Conservation (phyloP, 2,888 invertebrate genomes). For the Erannis defoliaria region DNA sequence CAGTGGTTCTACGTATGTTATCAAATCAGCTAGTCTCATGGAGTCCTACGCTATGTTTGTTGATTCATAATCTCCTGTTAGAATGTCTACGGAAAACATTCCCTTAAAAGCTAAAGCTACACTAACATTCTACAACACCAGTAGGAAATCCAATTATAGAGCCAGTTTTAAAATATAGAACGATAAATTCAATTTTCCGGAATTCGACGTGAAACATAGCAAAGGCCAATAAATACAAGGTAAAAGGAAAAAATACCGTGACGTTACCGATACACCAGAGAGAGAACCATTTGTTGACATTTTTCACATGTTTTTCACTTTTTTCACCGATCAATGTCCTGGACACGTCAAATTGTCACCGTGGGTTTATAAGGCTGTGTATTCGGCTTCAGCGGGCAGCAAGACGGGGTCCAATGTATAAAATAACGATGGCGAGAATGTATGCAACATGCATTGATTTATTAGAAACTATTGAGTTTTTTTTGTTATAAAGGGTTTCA, state of each 20-base stretch:
- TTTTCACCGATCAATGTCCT: neutral
- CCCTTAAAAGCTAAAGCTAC: too few species aligned
- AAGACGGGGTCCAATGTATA: neutral
- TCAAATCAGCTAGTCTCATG: too few species aligned
- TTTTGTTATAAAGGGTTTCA: too few species aligned
- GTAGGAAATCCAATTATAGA: too few species aligned
- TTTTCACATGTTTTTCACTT: neutral
- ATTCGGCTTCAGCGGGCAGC: neutral
- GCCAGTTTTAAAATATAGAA: neutral
- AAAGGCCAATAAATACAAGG: neutral
- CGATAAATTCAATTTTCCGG: slow-evolving; percentile 1
- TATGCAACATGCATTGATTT: too few species aligned
- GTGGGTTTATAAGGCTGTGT: neutral
- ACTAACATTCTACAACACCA: too few species aligned
- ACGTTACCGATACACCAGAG: neutral
- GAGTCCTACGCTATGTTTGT: too few species aligned
- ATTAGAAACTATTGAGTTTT: too few species aligned
- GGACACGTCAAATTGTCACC: neutral
- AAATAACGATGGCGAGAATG: too few species aligned
- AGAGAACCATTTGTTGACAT: neutral
- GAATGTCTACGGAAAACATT: too few species aligned
- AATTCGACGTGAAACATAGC: neutral
- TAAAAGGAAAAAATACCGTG: neutral
- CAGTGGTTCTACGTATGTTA: too few species aligned
- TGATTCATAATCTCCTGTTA: too few species aligned